These are phyloP conservation scores for Platichthys stellatus DNA, from an alignment of 2,113 vertebrate genomes.

Conservation along the genomic window DNA sequence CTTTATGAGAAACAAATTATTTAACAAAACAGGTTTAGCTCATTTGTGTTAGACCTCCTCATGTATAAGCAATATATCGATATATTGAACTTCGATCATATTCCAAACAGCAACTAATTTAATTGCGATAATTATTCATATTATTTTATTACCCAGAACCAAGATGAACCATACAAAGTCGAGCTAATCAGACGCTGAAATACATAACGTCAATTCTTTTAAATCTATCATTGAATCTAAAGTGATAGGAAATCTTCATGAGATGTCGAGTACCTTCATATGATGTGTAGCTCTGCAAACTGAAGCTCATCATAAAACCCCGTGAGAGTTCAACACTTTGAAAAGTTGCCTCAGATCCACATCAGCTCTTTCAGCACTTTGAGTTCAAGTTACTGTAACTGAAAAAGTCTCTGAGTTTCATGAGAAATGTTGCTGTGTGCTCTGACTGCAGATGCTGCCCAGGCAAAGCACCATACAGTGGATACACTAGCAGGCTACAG, in stretches of 20 bases:
- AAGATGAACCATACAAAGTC: too few relatives aligned
- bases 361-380: neutral
- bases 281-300: neutral
- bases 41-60: too few relatives aligned
- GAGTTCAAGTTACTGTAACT: constrained; percentile 4
- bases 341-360: neutral
- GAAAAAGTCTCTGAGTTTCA: neutral
- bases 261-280: neutral
- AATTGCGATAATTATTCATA: too few relatives aligned
- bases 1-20: too few relatives aligned
- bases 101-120: too few relatives aligned
- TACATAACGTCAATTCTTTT: too few relatives aligned
- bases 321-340: neutral
- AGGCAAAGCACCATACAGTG: neutral
- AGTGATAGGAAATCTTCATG: neutral
- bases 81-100: too few relatives aligned
- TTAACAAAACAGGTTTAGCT: too few relatives aligned
- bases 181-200: too few relatives aligned
- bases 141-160: too few relatives aligned
- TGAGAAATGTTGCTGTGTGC: neutral
- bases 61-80: too few relatives aligned
- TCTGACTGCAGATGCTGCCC: neutral
- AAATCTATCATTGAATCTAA: neutral
- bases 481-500: constrained; percentile 1
- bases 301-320: neutral